Base-by-base conservation (phyloP, 2,888 invertebrate species). In the Seladonia tumulorum region DNA sequence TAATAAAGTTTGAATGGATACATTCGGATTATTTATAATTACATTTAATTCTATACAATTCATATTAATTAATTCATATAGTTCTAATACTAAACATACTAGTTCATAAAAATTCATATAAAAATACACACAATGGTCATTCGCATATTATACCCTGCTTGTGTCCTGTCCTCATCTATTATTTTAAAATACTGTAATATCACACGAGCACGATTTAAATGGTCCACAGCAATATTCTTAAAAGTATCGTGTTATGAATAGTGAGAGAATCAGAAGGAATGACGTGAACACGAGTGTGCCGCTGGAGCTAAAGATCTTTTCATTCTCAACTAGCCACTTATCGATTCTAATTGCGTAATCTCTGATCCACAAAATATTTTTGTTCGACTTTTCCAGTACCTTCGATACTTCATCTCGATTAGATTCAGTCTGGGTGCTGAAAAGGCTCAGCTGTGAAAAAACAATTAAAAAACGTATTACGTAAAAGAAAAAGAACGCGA, bases 181-280 rank as follows among this genome's bases (percentile, higher is more conserved):
- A n/a, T 8, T 22, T 47, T 5, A 2, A 39, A 7, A 0, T 60
- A 16, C 4, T n/a, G 18, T n/a, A 29, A 25, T 3, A n/a, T 16
- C 3, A 35, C 35, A 35, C 35, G n/a, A n/a, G n/a, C n/a, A n/a
- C 29, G 29, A 1, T 29, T 29, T 29, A 29, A 29, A 29, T 29
- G 29, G 2, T 29, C 29, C 29, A 29, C 29, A 29, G 2, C 29
- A 2, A 29, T 57, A 42, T 45, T 63, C 25, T 74, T 82, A 89
- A 22, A 82, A 85, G 16, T 83, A 82, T 60, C 80, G 82, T 18
- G 82, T 71, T n/a, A 88, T 1, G 14, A 90, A 57, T 18, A 86
- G 0, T 4, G 90, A 60, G 8, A 81, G 5, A 1, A 77, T 5
- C 14, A 86, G 1, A 25, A 89, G 75, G 47, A 84, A 29, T 5